A percentile compares a stretch with the other conserved stretches of the same genome.
phyloP scores from a whole-genome alignment of 2,797 vertebrate species.

The Pelobates cultripes region DNA sequence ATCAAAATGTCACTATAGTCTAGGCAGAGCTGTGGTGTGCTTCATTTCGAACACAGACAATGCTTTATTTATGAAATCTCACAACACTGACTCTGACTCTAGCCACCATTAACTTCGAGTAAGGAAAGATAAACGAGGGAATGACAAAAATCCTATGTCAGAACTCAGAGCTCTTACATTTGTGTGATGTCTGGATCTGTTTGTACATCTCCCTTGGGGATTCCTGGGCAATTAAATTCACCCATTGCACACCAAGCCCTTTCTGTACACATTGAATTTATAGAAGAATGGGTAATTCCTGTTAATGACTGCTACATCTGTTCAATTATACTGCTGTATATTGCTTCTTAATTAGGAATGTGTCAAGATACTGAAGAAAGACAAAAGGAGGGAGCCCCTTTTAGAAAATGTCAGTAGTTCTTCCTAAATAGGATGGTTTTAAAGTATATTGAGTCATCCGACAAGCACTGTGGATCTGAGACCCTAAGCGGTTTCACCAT shows the following conservation, averaged over 20 bases:
- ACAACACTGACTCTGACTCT: slow-evolving; percentile 37
- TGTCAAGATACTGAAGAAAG: slow-evolving; percentile 63
- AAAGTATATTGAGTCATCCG: slow-evolving; percentile 60
- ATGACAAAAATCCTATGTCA: slow-evolving; percentile 67
- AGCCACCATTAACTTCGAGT: slow-evolving; percentile 62
- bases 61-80: slow-evolving; percentile 65
- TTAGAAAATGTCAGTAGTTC: slow-evolving; percentile 67
- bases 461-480: slow-evolving; percentile 62
- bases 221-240: slow-evolving; percentile 69
- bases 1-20: slow-evolving; percentile 64
- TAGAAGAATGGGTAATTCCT: slow-evolving; percentile 71
- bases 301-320: slow-evolving; percentile 75
- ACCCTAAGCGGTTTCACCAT: slow-evolving; percentile 64
- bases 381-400: slow-evolving; percentile 55
- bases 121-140: slow-evolving; percentile 66
- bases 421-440: slow-evolving; percentile 68
- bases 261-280: slow-evolving; percentile 62
- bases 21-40: slow-evolving; percentile 54
- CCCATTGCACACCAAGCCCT: slow-evolving; percentile 66
- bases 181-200: slow-evolving; percentile 75
- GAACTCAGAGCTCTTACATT: slow-evolving; percentile 53
- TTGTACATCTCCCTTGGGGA: slow-evolving; percentile 69
- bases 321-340: slow-evolving; percentile 72
- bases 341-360: slow-evolving; percentile 73
- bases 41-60: slow-evolving; percentile 61